phyloP scores from a whole-genome alignment of 2,888 invertebrate genomes.

The Rotaria sp. region DNA sequence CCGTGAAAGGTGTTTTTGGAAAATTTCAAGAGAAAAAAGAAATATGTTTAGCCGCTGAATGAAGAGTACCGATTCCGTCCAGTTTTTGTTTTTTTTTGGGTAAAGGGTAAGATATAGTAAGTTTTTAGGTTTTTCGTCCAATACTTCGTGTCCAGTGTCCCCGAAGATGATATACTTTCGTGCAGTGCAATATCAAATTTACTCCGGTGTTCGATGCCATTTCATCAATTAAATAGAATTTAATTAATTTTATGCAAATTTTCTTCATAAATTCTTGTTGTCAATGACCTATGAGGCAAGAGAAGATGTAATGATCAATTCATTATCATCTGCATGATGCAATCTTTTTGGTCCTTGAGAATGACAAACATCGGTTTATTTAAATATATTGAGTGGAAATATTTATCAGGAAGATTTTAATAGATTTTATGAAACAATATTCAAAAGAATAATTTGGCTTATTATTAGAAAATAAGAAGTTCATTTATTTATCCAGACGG shows the following conservation, averaged over 20 bases:
- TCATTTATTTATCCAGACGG: too few relatives aligned
- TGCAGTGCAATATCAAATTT: neutral
- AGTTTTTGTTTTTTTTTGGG: neutral
- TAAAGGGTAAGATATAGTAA: conserved; percentile 1
- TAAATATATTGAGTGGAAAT: neutral
- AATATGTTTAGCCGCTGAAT: neutral
- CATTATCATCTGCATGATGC: neutral
- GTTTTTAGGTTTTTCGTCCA: conserved; percentile 2
- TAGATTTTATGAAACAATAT: neutral
- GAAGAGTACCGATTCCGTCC: neutral
- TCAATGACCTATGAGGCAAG: neutral
- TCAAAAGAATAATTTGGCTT: neutral
- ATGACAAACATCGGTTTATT: neutral
- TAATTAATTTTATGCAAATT: neutral
- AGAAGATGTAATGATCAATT: too few relatives aligned
- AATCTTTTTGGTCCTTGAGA: neutral
- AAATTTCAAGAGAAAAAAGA: neutral
- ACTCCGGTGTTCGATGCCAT: neutral
- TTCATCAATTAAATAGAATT: neutral
- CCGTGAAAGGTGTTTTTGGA: neutral
- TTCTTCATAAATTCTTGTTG: neutral
- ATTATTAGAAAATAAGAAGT: neutral
- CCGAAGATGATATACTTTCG: neutral
- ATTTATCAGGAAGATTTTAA: neutral
- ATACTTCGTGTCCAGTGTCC: neutral